Conservation (phyloP, 2,888 invertebrate genomes). For the Panzeria rudis region DNA sequence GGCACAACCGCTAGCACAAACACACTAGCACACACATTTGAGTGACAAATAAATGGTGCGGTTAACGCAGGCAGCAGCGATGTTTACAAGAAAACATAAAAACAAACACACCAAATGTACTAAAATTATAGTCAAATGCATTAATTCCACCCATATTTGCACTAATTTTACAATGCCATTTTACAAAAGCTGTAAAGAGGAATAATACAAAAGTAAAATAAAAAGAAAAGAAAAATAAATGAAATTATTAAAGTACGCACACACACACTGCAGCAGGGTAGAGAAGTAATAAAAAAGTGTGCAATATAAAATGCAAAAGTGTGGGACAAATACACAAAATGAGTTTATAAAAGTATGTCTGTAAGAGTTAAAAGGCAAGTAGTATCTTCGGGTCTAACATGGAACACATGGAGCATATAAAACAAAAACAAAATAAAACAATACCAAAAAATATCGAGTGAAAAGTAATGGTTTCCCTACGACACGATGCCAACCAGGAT, state of each 20-base stretch:
- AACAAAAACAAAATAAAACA: conserved; percentile 37
- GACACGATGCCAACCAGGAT: conserved; percentile 39
- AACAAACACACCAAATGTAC: not conserved
- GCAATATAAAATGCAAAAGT: conserved; percentile 44
- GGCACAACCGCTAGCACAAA: not conserved
- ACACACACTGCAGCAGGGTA: not conserved
- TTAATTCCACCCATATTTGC: conserved; percentile 65
- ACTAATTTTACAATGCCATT: conserved; percentile 67
- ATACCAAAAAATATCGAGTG: conserved; percentile 43
- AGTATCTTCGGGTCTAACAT: conserved; percentile 55
- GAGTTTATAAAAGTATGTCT: not conserved
- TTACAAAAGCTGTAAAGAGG: conserved; percentile 32
- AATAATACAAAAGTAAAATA: conserved; percentile 30
- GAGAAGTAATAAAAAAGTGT: conserved; percentile 13
- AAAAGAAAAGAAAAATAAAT: conserved; percentile 3
- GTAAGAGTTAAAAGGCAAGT: conserved; percentile 2
- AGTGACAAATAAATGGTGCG: conserved; percentile 49
- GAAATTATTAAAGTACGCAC: not conserved
- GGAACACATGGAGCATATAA: conserved; percentile 42
- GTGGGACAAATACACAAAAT: conserved; percentile 17
- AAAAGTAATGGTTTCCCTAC: conserved; percentile 50
- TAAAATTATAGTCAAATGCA: conserved; percentile 46
- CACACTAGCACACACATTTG: conserved; percentile 18
- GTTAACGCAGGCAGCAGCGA: conserved; percentile 19
- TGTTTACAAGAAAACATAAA: conserved; percentile 24